Evolutionary conservation across 1,140 invertebrate species (phyloP), one percentile per base, ranked within the genome.

Genomic region (Coptotermes formosanus): DNA sequence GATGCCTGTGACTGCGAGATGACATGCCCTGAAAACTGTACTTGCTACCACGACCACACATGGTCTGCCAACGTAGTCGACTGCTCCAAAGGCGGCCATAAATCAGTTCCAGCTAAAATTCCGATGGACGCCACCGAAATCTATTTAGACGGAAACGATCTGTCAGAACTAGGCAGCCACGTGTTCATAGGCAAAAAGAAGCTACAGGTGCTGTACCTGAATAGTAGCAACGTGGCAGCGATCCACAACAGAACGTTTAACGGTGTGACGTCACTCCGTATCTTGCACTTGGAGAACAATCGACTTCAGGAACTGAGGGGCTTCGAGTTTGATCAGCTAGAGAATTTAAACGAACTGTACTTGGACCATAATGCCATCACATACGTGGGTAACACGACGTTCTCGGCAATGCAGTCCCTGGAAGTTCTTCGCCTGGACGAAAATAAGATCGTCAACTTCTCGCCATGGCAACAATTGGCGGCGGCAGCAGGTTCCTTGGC

Each of bases 61-160:
- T 93, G 92, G 92, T 89, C 91, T 43, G 90, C 90, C 43, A 93
- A 93, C 88, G 91, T 93, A 87, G 92, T 93, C 16, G 91, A 93
- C 87, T 93, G 93, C 88, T 91, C 91, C 87, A 83, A 87, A 88
- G 85, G 88, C 82, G 91, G 89, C 44, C 90, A 91, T 82, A 87
- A 87, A 14, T 87, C 89, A n/a, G 90, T 93, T 12, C 93, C 93
- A 6, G 88, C 89, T 12, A 89, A 90, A 83, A 90, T 93, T n/a
- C 93, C 93, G 0, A 93, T 93, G 93, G 93, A 93, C 89, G 92
- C 92, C 11, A 93, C 93, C 1, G 91, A 93, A 87, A 89, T 93
- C 23, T 93, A 92, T 88, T 88, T 93, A 85, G 93, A 93, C 89
- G 92, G 92, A 44, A 93, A 93, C 88, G 88, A 91, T 59, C 90